These are phyloP conservation scores for Mycteria americana DNA, from an alignment of 2,797 vertebrate species.

Conservation along the genomic window DNA sequence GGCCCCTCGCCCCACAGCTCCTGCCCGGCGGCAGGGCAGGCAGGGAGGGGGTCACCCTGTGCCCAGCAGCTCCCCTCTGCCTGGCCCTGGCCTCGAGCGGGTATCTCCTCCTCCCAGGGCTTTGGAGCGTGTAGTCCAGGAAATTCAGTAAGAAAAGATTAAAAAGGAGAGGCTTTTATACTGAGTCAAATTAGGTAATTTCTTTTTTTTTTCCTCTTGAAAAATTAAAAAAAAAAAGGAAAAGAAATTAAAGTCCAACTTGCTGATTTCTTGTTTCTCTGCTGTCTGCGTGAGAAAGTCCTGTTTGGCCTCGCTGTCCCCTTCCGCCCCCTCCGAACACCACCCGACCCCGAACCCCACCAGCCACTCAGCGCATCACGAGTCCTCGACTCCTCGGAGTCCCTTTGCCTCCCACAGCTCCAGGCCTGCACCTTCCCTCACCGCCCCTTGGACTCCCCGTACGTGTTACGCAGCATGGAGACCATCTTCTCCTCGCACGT, in stretches of 20 bases:
- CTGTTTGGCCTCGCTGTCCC: conserved; percentile 69
- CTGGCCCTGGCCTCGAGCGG: neutral
- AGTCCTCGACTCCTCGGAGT: conserved; percentile 61
- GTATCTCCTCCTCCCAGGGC: conserved; percentile 3
- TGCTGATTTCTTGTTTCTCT: conserved; percentile 42
- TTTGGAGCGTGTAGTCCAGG: conserved; percentile 38
- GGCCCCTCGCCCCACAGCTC: neutral
- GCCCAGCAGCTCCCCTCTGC: conserved; percentile 17
- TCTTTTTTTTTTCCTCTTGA: conserved; percentile 38
- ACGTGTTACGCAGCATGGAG: conserved; percentile 93
- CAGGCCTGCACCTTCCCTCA: conserved; percentile 77
- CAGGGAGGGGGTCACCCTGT: neutral
- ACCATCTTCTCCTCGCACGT: conserved; percentile 93
- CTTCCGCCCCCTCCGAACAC: conserved; percentile 49
- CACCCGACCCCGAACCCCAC: conserved; percentile 59
- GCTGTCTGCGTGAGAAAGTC: conserved; percentile 62
- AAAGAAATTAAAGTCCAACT: conserved; percentile 52
- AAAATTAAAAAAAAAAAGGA: conserved; percentile 66
- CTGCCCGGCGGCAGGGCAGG: neutral
- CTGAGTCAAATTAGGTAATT: conserved; percentile 68
- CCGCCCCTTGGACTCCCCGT: conserved; percentile 94
- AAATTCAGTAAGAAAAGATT: conserved; percentile 74
- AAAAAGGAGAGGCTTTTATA: conserved; percentile 70
- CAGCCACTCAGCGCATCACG: conserved; percentile 62
- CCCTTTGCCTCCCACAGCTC: conserved; percentile 61